A percentile compares a stretch with the other conserved stretches of the same genome.
Conservation (phyloP, 2,888 invertebrate genomes). For the Andrena dorsata region DNA sequence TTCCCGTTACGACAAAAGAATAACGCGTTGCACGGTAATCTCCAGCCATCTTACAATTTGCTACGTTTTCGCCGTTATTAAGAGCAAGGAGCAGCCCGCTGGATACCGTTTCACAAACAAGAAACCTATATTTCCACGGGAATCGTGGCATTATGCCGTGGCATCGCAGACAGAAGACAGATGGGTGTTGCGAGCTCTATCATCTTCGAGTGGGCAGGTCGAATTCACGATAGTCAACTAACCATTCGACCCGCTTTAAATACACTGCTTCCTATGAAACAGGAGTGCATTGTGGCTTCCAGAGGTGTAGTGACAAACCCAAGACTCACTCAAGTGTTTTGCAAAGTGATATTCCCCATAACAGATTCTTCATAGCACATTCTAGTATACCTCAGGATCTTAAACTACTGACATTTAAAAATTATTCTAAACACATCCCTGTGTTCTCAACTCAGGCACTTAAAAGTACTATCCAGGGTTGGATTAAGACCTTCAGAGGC, state of each 20-base stretch:
- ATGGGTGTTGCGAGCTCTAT: slow-evolving; percentile 12
- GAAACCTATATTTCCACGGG: slow-evolving; percentile 46
- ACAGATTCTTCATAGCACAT: too few relatives aligned
- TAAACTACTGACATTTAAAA: too few relatives aligned
- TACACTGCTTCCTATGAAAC: neutral
- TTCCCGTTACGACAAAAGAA: slow-evolving; percentile 71
- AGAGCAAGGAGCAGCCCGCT: slow-evolving; percentile 33
- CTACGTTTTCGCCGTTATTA: slow-evolving; percentile 68
- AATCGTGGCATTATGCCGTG: slow-evolving; percentile 16
- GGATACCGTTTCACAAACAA: slow-evolving; percentile 59
- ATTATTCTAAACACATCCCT: too few relatives aligned
- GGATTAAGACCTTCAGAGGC: too few relatives aligned
- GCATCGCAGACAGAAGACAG: neutral
- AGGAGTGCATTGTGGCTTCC: too few relatives aligned
- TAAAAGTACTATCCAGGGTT: too few relatives aligned
- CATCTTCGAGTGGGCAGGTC: slow-evolving; percentile 12
- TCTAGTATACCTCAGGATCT: too few relatives aligned
- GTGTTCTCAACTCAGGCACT: too few relatives aligned
- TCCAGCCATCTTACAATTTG: slow-evolving; percentile 53
- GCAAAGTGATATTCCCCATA: too few relatives aligned
- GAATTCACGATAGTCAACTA: slow-evolving; percentile 11
- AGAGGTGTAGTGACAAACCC: too few relatives aligned
- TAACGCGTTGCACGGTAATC: slow-evolving; percentile 64
- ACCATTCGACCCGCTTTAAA: slow-evolving; percentile 7
- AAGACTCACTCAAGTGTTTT: too few relatives aligned